Evolutionary conservation across 2,888 invertebrate species (phyloP).

Genomic region (Dasypogon diadema): DNA sequence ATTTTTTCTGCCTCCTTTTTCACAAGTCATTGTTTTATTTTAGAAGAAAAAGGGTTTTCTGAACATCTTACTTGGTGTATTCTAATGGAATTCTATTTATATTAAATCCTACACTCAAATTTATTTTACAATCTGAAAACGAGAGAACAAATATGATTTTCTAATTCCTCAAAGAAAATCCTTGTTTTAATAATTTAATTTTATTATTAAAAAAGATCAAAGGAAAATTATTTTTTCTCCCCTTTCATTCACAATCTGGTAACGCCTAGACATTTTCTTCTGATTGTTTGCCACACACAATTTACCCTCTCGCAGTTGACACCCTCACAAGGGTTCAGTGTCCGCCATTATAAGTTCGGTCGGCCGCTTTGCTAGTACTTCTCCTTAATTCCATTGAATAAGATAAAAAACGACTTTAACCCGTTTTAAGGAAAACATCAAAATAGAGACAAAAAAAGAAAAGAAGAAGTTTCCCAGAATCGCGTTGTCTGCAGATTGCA

Average conservation of each 20-base stretch:
- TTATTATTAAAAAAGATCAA: neutral
- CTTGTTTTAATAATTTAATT: neutral
- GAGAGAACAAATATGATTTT: too few relatives aligned
- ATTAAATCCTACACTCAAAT: too few relatives aligned
- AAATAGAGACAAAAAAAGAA: neutral
- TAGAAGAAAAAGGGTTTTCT: too few relatives aligned
- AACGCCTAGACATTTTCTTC: neutral
- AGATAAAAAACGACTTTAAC: neutral
- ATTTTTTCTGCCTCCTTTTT: too few relatives aligned
- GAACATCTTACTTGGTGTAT: too few relatives aligned
- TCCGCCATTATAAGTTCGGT: conserved; percentile 54
- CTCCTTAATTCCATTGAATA: neutral
- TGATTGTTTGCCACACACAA: conserved; percentile 12
- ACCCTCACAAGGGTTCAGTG: conserved; percentile 53
- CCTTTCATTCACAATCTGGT: neutral
- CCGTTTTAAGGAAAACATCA: neutral
- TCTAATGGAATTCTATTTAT: too few relatives aligned
- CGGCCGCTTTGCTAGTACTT: conserved; percentile 3
- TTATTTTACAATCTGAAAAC: too few relatives aligned
- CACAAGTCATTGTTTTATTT: too few relatives aligned
- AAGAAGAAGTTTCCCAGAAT: neutral
- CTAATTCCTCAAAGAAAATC: neutral
- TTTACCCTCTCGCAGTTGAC: conserved; percentile 36
- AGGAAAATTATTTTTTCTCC: neutral
- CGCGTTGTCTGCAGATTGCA: neutral